phyloP scores from a whole-genome alignment of 2,888 invertebrate genomes.

The Temnothorax unifasciatus region DNA sequence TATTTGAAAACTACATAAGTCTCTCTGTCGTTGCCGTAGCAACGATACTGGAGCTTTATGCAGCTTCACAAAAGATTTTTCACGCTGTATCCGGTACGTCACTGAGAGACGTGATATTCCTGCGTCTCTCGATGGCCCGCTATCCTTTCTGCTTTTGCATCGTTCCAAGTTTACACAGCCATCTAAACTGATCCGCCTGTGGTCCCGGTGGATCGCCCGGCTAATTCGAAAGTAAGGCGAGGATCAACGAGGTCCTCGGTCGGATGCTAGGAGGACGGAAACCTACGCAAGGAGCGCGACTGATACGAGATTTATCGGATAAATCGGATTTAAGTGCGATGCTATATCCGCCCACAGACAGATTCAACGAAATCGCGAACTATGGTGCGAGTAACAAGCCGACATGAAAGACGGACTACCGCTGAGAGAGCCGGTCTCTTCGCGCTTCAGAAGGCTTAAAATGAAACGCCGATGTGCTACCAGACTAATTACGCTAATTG shows the following conservation, averaged over 20 bases:
- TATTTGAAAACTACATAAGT: conserved; percentile 3
- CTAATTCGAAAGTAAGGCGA: conserved; percentile 72
- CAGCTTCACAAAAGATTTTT: conserved; percentile 53
- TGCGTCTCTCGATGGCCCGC: conserved; percentile 34
- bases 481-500: conserved; percentile 81
- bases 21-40: conserved; percentile 19
- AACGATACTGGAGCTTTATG: conserved; percentile 27
- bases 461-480: conserved; percentile 71
- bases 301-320: conserved; percentile 74
- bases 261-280: conserved; percentile 67
- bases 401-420: conserved; percentile 62
- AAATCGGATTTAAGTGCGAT: conserved; percentile 75
- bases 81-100: conserved; percentile 39
- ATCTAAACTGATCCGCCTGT: conserved; percentile 71
- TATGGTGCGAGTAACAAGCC: conserved; percentile 64
- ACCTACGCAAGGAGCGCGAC: conserved; percentile 62
- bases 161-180: conserved; percentile 66
- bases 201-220: conserved; percentile 64
- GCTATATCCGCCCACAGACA: conserved; percentile 65
- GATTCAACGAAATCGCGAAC: conserved; percentile 65
- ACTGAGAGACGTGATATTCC: conserved; percentile 51
- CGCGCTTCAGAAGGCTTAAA: conserved; percentile 71
- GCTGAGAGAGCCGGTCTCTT: conserved; percentile 47
- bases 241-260: conserved; percentile 70
- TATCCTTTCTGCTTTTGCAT: conserved; percentile 65